These are phyloP conservation scores for Odocoileus hemionus DNA, from an alignment of 2,113 vertebrate genomes.

Conservation along the genomic window DNA sequence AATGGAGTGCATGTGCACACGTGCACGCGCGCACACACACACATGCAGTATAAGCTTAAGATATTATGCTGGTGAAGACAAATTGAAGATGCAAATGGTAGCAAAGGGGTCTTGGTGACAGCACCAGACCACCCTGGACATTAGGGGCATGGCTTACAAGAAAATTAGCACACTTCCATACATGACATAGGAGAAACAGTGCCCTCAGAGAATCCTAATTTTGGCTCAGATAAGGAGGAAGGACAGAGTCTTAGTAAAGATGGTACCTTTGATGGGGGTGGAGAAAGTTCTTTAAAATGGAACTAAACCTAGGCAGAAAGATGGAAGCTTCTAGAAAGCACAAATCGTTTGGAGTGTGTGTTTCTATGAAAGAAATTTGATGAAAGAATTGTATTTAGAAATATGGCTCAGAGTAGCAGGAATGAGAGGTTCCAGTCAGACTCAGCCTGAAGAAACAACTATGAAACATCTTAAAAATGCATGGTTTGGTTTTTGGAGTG, in stretches of 20 bases:
- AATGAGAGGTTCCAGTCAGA: not conserved
- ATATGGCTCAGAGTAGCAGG: not conserved
- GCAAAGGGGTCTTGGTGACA: not conserved
- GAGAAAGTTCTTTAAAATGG: not conserved
- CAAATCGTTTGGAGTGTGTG: not conserved
- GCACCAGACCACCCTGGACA: not conserved
- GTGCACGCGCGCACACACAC: fast-evolving
- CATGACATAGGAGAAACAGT: too few species aligned
- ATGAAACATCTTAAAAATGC: not conserved
- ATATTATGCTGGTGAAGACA: not conserved
- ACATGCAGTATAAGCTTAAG: not conserved
- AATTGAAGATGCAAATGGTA: not conserved
- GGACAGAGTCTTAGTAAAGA: not conserved
- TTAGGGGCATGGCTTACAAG: not conserved
- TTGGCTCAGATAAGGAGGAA: not conserved
- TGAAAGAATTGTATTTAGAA: not conserved
- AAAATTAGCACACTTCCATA: not conserved
- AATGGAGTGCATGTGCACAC: too few species aligned
- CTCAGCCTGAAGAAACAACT: not conserved
- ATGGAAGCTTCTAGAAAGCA: not conserved
- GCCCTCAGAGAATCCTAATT: not conserved
- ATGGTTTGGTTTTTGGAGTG: not conserved
- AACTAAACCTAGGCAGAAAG: not conserved
- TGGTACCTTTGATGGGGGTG: not conserved
- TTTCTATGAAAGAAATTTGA: not conserved